Base-by-base conservation (phyloP, 2,113 vertebrate species). In the Gopherus flavomarginatus region DNA sequence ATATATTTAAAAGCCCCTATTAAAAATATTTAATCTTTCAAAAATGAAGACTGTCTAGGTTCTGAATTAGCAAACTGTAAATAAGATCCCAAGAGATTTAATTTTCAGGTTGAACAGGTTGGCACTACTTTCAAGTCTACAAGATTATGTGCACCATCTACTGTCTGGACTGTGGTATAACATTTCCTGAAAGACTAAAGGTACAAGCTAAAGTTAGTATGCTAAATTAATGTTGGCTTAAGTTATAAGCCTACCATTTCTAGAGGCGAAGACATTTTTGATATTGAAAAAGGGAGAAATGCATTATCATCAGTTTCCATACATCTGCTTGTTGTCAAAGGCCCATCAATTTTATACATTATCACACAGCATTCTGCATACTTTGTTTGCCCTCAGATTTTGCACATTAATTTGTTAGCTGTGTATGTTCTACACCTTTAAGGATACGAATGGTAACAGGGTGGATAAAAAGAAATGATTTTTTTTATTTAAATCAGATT, bases 401-500 rank as follows among this genome's bases (percentile, higher is more conserved):
- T 11, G 0, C 0, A 6, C 75, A 26, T n/a, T 24, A 38, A 11
- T 0, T 0, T 31, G 22, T 80, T 77, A 83, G 50, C 62, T 62
- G 22, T 44, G 31, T 53, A n/a, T 7, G 17, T n/a, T 31, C 49
- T 52, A 26, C 42, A 44, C 38, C 14, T 78, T 47, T 78, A 78
- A 78, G 12, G 75, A 16, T 47, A 35, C 21, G 16, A 35, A 69
- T 72, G 59, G 21, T 54, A 54, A 22, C 3, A 54, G 53, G 8
- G 53, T 54, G 21, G 53, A 54, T 54, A 54, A 54, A 54, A 54
- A 54, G 8, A 21, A 54, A 54, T 54, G n/a, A n/a, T 53, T 53
- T 53, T 53, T 53, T 53, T 53, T 19, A 53, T 53, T 53, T 53
- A 53, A 53, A 53, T 19, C 52, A 6, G 53, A 21, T 19, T 22